A percentile compares a stretch with the other conserved stretches of the same genome.
These are phyloP conservation scores for Myoxocephalus aenaeus DNA, from an alignment of 2,797 vertebrate species.

Conservation along the genomic window DNA sequence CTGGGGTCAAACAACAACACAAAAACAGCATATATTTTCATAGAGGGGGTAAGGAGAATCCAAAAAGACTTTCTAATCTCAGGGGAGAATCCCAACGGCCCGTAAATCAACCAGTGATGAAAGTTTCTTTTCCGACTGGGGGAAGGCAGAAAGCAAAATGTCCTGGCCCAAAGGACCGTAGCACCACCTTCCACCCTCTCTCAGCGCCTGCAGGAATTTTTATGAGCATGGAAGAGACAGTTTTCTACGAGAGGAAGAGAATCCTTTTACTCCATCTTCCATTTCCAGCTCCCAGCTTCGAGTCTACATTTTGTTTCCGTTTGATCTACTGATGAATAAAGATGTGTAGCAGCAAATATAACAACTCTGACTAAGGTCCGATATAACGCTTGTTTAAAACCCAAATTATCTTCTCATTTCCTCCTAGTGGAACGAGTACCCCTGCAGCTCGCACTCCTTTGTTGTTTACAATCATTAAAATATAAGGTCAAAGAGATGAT, in stretches of 20 bases:
- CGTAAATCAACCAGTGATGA: constrained; percentile 88
- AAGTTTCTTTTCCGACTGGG: constrained; percentile 82
- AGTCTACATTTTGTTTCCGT: constrained; percentile 3
- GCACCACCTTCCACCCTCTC: constrained; percentile 61
- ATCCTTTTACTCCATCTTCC: constrained; percentile 25
- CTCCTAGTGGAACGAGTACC: constrained; percentile 3
- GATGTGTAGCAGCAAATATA: neutral
- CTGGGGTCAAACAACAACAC: constrained; percentile 75
- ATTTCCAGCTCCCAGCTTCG: neutral
- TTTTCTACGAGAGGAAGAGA: constrained; percentile 54
- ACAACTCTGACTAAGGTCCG: neutral
- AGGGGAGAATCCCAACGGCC: constrained; percentile 70
- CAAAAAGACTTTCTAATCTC: constrained; percentile 82
- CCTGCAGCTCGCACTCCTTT: constrained; percentile 7
- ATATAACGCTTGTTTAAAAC: constrained; percentile 12
- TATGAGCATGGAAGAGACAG: constrained; percentile 78
- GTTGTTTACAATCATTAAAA: constrained; percentile 34
- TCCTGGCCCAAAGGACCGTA: constrained; percentile 63
- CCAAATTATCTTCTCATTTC: constrained; percentile 14
- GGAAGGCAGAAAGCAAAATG: constrained; percentile 81
- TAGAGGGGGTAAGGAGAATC: constrained; percentile 72
- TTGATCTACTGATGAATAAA: constrained; percentile 4
- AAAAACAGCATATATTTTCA: constrained; percentile 77
- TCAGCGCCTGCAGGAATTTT: constrained; percentile 80
- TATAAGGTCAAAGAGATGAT: constrained; percentile 27